These are phyloP conservation scores for Noctua fimbriata DNA, from an alignment of 2,888 invertebrate genomes.

Conservation along the genomic window DNA sequence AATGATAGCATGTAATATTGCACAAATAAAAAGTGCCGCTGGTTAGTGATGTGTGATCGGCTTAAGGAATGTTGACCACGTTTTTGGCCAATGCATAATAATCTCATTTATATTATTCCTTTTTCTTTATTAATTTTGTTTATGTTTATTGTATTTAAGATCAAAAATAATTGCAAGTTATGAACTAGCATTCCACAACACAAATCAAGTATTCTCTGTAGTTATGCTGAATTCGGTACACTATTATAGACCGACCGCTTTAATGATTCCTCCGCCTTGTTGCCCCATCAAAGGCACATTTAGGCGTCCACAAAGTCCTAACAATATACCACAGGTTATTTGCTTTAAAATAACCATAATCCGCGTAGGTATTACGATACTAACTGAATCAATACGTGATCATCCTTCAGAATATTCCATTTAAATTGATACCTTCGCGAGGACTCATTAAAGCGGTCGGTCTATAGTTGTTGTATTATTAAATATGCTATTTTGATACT, in stretches of 20 bases:
- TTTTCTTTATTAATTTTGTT: conserved; percentile 49
- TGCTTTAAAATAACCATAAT: no score
- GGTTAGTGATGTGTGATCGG: conserved; percentile 67
- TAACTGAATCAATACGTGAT: no score
- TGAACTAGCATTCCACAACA: conserved; percentile 64
- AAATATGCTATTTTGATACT: conserved; percentile 58
- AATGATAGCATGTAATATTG: conserved; percentile 70
- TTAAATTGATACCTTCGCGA: no score
- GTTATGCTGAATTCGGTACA: conserved; percentile 34
- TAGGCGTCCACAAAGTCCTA: no score
- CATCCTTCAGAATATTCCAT: no score
- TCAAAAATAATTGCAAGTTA: conserved; percentile 59
- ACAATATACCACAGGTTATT: no score
- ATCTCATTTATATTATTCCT: conserved; percentile 51
- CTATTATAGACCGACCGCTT: background rate
- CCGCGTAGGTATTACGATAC: no score
- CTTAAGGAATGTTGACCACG: conserved; percentile 48
- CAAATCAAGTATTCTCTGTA: conserved; percentile 47
- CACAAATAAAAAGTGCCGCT: conserved; percentile 74
- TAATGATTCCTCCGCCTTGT: no score
- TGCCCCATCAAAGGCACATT: no score
- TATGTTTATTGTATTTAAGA: conserved; percentile 61
- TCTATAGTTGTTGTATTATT: conserved; percentile 25
- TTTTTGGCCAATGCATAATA: conserved; percentile 60
- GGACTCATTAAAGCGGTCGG: no score